Evolutionary conservation across 2,888 invertebrate genomes (phyloP), one percentile per base, ranked within the genome.

Genomic region (Tortrix viridana): DNA sequence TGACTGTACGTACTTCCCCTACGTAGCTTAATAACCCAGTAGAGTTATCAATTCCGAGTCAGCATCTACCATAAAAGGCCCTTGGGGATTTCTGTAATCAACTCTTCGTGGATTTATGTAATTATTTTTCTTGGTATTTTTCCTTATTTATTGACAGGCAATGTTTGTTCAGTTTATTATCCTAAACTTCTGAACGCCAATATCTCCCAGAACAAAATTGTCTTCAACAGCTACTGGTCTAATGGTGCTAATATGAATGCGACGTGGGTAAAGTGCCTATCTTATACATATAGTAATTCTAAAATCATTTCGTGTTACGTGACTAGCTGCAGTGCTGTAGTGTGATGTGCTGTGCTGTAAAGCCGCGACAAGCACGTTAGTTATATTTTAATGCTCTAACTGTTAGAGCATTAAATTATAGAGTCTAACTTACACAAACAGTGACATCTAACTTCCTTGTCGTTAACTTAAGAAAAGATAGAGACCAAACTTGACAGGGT

Each of bases 21-120:
- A 50, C 56, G 56, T 49, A 37, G 12, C 56, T 56, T 62, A 62
- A 56, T 62, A 56, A 56, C 62, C 62, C 56, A 38, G 62, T 52
- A 57, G 57, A 62, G 62, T 56, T 47, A 62, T 62, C 62, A 62
- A 62, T 62, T 62, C 46, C 16, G 46, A 62, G 50, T 44, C 62
- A 41, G 57, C 57, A 52, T 62, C 46, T 56, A 57, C 57, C 62
- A 52, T 61, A 61, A 61, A 61, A 57, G 62, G 62, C 62, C 62
- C 38, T 32, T 19, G 52, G 57, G 56, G 57, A 57, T 62, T 62
- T 47, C 57, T 56, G 48, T 61, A 61, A 50, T 56, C 38, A 50
- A 62, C 46, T 62, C n/a, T 49, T 55, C 52, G 37, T 44, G 26
- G 48, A 62, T 57, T 52, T 62, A 62, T 56, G 62, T 62, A 50